Evolutionary conservation across 1,140 invertebrate species (phyloP).

Genomic region (Macrotrachela quadricornifera): DNA sequence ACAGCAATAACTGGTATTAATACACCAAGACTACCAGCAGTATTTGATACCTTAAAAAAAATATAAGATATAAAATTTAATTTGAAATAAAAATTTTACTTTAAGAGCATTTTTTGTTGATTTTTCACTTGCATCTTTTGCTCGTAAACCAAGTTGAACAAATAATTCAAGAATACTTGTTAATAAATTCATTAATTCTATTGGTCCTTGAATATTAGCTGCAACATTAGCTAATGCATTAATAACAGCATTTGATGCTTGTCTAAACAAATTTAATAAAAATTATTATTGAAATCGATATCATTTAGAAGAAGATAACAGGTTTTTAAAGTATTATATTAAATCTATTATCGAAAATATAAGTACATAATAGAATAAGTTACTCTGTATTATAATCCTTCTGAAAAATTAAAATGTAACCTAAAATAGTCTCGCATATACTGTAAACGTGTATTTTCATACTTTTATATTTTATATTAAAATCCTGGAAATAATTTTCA

Average conservation of each 20-base stretch:
- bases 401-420: too few relatives aligned
- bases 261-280: constrained; percentile 36
- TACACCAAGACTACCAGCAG: constrained; percentile 84
- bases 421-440: too few relatives aligned
- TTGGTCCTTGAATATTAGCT: constrained; percentile 65
- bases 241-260: constrained; percentile 78
- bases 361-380: too few relatives aligned
- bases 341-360: too few relatives aligned
- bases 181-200: constrained; percentile 62
- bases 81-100: constrained; percentile 23
- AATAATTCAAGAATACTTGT: constrained; percentile 74
- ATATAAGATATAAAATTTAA: neutral
- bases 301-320: too few relatives aligned
- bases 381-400: too few relatives aligned
- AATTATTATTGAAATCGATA: too few relatives aligned
- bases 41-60: constrained; percentile 50
- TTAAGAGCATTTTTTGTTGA: constrained; percentile 41
- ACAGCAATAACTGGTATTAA: constrained; percentile 82
- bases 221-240: constrained; percentile 82
- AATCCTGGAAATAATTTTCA: too few relatives aligned
- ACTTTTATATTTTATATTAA: too few relatives aligned
- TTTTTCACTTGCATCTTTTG: constrained; percentile 72
- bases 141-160: constrained; percentile 84
- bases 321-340: too few relatives aligned
- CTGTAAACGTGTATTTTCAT: too few relatives aligned